Conservation (phyloP, 2,888 invertebrate genomes). For the Candidula unifasciata region DNA sequence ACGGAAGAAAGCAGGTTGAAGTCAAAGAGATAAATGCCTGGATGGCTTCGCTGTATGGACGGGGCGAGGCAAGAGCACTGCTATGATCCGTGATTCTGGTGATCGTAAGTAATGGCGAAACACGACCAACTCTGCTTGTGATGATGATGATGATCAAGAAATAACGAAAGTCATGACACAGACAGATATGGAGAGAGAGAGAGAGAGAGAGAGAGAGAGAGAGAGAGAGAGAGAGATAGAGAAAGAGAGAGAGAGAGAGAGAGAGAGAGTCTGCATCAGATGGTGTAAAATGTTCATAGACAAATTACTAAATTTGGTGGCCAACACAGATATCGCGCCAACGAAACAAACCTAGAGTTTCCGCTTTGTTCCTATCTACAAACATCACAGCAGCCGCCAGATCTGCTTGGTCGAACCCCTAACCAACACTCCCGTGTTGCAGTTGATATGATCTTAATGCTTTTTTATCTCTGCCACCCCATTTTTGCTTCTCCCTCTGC, state of each 20-base stretch:
- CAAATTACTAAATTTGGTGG: not conserved
- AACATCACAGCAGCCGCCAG: not conserved
- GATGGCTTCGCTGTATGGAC: too few species aligned
- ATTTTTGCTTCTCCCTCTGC: not conserved
- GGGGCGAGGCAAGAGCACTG: too few species aligned
- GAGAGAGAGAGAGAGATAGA: not conserved
- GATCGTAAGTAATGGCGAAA: not conserved
- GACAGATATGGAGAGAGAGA: not conserved
- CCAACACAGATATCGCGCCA: not conserved
- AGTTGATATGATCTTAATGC: conserved; percentile 19
- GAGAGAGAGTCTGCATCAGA: not conserved
- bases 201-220: not conserved
- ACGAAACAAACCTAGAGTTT: not conserved
- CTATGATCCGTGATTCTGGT: too few species aligned
- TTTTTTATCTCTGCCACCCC: not conserved
- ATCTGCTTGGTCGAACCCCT: not conserved
- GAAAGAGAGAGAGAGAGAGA: not conserved
- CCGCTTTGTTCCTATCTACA: not conserved
- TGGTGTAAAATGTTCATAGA: not conserved
- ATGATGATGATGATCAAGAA: not conserved
- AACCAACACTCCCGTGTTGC: not conserved
- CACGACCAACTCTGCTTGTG: not conserved
- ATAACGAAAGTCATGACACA: not conserved
- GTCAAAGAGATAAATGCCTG: too few species aligned
- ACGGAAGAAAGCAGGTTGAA: too few species aligned